Evolutionary conservation across 2,113 vertebrate species (phyloP).

Genomic region (Bucco capensis): DNA sequence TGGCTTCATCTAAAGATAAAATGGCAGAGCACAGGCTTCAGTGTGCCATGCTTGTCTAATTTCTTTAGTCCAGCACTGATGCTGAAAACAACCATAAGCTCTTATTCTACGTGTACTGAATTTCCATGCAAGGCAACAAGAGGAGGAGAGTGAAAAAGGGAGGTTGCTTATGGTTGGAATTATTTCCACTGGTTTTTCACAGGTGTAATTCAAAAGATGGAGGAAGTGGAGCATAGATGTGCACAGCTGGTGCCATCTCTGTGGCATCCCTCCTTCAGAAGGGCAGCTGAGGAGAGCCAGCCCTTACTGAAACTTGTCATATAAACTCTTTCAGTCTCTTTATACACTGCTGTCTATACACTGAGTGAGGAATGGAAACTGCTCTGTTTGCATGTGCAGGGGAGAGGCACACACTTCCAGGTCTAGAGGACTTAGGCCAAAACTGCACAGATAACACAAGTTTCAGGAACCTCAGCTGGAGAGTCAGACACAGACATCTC

Average conservation of each 20-base stretch:
- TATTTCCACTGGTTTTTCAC: constrained; percentile 3
- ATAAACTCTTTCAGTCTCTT: not conserved
- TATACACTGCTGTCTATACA: not conserved
- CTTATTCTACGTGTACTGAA: not conserved
- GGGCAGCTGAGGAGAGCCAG: not conserved
- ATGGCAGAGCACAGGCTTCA: not conserved
- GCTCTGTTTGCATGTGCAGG: not conserved
- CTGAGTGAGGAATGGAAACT: not conserved
- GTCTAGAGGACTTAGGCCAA: not conserved
- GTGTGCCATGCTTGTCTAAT: not conserved
- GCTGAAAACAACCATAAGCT: not conserved
- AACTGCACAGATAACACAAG: not conserved
- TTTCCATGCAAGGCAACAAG: not conserved
- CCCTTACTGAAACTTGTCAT: not conserved
- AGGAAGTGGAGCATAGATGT: not conserved
- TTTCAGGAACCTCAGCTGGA: not conserved
- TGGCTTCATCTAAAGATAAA: not conserved
- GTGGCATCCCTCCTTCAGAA: not conserved
- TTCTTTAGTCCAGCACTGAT: not conserved
- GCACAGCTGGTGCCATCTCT: not conserved
- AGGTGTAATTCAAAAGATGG: not conserved
- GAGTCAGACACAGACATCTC: not conserved
- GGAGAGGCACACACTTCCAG: not conserved
- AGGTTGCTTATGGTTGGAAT: not conserved
- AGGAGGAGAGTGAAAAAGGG: not conserved